These are phyloP conservation scores for Spilarctia lutea DNA, from an alignment of 2,888 invertebrate genomes.

Conservation along the genomic window DNA sequence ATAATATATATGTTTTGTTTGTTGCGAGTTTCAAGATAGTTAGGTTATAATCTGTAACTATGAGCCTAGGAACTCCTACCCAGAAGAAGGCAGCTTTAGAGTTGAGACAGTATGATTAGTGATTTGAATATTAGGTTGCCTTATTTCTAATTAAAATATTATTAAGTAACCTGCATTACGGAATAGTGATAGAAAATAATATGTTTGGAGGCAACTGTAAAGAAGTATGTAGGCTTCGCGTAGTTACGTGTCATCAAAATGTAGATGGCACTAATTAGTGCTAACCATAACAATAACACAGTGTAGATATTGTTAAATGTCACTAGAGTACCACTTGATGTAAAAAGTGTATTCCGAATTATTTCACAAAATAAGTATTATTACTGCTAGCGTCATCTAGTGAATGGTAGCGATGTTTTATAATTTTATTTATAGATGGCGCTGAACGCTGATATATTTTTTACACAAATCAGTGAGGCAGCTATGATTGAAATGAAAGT, in stretches of 20 bases:
- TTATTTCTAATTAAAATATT: not conserved
- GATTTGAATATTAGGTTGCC: not conserved
- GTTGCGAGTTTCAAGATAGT: not conserved
- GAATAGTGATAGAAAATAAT: not conserved
- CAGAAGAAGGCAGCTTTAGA: not conserved
- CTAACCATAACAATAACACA: slow-evolving; percentile 35
- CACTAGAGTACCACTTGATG: slow-evolving; percentile 33
- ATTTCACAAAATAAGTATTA: slow-evolving; percentile 41
- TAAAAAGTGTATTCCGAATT: slow-evolving; percentile 44
- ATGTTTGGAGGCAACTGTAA: slow-evolving; percentile 23
- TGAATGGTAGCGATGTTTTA: slow-evolving; percentile 33
- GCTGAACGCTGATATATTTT: slow-evolving; percentile 36
- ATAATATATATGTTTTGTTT: not conserved
- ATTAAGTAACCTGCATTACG: not conserved
- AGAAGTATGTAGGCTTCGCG: slow-evolving; percentile 40
- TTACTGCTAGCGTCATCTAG: slow-evolving; percentile 34
- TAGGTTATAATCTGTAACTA: not conserved
- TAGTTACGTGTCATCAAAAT: slow-evolving; percentile 32
- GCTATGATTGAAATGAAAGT: slow-evolving; percentile 42
- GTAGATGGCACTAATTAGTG: slow-evolving; percentile 44
- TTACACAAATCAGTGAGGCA: slow-evolving; percentile 39
- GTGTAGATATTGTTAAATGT: slow-evolving; percentile 33
- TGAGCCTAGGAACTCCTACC: not conserved
- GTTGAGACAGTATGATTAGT: not conserved
- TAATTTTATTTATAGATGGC: slow-evolving; percentile 43